Percentiles rank a stretch among this genome's conserved stretches.
Evolutionary conservation across 2,113 vertebrate species (phyloP).

Genomic region (Phaethon lepturus): DNA sequence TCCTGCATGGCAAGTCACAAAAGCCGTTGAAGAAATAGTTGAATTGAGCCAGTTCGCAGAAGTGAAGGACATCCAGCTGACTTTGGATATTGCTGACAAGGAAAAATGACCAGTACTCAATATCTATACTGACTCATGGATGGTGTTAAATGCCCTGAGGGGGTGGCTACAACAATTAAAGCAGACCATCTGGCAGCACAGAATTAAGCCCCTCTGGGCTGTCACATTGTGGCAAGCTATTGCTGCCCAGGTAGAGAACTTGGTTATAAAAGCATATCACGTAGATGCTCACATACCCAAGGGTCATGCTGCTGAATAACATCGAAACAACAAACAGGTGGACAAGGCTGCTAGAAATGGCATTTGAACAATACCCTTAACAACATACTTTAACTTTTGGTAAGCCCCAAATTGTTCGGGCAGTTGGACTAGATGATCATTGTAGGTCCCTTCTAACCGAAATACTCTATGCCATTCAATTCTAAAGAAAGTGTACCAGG

Average conservation of each 20-base stretch:
- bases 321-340: neutral
- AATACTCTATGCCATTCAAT: neutral
- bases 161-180: neutral
- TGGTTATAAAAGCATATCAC: neutral
- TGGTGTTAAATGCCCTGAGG: neutral
- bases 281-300: neutral
- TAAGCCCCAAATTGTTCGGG: neutral
- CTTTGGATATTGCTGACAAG: neutral
- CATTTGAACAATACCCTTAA: neutral
- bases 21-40: neutral
- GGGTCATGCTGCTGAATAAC: neutral
- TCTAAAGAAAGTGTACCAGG: neutral
- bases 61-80: neutral
- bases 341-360: neutral
- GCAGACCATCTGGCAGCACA: neutral
- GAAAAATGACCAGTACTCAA: neutral
- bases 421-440: neutral
- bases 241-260: neutral
- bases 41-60: neutral
- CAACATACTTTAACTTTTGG: neutral
- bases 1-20: neutral
- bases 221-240: neutral
- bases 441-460: neutral
- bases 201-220: neutral
- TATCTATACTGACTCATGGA: neutral